Conservation (phyloP, 2,797 vertebrate genomes). For the Oreochromis mossambicus region DNA sequence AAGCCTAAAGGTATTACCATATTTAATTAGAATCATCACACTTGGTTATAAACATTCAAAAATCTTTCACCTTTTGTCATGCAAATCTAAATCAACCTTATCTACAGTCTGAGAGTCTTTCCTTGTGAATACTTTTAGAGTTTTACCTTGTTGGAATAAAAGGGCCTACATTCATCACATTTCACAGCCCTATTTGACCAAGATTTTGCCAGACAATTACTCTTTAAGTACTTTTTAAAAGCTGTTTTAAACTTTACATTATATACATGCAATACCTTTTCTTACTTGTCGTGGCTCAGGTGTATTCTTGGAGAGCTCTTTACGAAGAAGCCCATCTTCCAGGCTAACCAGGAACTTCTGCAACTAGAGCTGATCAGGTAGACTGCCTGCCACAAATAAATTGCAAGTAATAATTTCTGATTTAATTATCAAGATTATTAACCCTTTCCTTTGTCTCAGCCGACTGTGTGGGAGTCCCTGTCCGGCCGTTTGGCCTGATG, state of each 20-base stretch:
- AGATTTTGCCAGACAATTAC: neutral
- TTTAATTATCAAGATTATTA: neutral
- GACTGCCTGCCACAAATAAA: neutral
- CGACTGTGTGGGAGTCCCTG: conserved; percentile 96
- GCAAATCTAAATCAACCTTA: neutral
- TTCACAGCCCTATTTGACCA: neutral
- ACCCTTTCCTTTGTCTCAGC: conserved; percentile 58
- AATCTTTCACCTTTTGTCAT: neutral
- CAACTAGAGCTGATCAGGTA: conserved; percentile 98
- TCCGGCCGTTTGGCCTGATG: conserved; percentile 95
- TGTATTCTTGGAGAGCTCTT: conserved; percentile 98
- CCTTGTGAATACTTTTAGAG: neutral
- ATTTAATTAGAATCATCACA: neutral
- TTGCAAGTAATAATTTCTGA: neutral
- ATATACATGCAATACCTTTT: neutral
- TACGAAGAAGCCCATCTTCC: conserved; percentile 98
- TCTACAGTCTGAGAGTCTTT: neutral
- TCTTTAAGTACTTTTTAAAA: neutral
- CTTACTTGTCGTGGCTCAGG: conserved; percentile 63
- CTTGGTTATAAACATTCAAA: neutral
- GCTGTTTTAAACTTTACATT: neutral
- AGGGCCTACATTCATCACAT: neutral
- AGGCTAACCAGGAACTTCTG: conserved; percentile 97
- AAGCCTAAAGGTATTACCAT: neutral
- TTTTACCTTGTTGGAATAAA: neutral